phyloP scores from a whole-genome alignment of 2,797 vertebrate species.

The Alcedo atthis region DNA sequence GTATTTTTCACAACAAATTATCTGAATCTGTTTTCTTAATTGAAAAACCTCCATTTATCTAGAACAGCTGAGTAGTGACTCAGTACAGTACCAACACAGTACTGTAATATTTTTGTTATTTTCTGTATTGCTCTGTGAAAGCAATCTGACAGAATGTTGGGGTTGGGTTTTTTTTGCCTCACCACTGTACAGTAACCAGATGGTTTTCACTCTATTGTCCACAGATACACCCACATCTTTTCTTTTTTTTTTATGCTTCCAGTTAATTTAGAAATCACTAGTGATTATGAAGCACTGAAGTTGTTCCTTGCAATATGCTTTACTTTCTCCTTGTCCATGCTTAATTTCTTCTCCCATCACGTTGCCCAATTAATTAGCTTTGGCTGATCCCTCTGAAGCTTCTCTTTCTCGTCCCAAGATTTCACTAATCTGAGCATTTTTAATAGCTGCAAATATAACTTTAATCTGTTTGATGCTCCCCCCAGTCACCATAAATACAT shows the following conservation, averaged over 20 bases:
- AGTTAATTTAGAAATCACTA: constrained; percentile 59
- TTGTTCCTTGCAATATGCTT: constrained; percentile 48
- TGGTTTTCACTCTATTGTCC: constrained; percentile 64
- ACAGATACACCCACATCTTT: constrained; percentile 57
- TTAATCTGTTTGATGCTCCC: background rate
- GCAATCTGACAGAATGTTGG: constrained; percentile 20
- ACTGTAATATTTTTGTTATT: constrained; percentile 60
- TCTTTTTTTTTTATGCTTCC: constrained; percentile 15
- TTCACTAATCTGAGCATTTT: constrained; percentile 23
- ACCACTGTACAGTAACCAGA: constrained; percentile 66
- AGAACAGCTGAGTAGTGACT: constrained; percentile 1
- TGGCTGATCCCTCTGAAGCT: constrained; percentile 27
- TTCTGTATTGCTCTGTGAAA: constrained; percentile 18
- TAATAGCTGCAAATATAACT: constrained; percentile 25
- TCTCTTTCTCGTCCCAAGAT: background rate
- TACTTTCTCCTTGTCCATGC: constrained; percentile 28
- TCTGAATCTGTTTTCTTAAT: constrained; percentile 17
- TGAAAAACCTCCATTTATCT: constrained; percentile 24
- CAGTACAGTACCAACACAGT: constrained; percentile 12
- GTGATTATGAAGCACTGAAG: constrained; percentile 20
- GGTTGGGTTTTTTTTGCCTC: background rate
- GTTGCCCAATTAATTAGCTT: constrained; percentile 49
- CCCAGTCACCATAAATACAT: background rate
- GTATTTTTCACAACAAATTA: background rate
- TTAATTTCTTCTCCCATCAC: constrained; percentile 46